Conservation (phyloP, 1,140 invertebrate genomes). For the Myzus persicae region DNA sequence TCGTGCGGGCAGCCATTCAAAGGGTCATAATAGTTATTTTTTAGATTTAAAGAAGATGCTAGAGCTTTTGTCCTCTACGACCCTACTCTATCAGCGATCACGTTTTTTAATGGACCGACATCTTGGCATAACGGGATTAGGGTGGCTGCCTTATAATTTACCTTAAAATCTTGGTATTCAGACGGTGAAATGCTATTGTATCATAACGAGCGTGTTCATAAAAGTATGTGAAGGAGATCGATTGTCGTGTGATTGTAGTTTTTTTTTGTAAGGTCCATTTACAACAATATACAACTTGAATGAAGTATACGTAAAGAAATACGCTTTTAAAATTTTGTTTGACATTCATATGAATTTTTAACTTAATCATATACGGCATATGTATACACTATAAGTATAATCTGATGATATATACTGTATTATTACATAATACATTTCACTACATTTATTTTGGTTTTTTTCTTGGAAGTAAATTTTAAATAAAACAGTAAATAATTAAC, state of each 20-base stretch:
- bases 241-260: too few species aligned
- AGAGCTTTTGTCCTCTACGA: too few species aligned
- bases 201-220: not conserved
- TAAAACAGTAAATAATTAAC: too few species aligned
- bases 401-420: not conserved
- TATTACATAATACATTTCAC: not conserved
- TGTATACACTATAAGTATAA: not conserved
- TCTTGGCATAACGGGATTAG: not conserved
- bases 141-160: not conserved
- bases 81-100: not conserved
- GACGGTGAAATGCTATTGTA: not conserved
- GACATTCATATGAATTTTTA: too few species aligned
- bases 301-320: not conserved
- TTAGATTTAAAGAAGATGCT: not conserved
- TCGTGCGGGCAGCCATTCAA: not conserved
- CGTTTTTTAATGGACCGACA: not conserved
- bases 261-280: not conserved
- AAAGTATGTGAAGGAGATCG: not conserved
- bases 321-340: too few species aligned
- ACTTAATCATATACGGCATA: too few species aligned
- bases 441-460: not conserved
- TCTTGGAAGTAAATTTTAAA: not conserved
- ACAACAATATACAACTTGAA: not conserved
- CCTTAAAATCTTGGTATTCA: not conserved
- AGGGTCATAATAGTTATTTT: not conserved